Base-by-base conservation (phyloP, 2,888 invertebrate species). In the Lamproptera curius region DNA sequence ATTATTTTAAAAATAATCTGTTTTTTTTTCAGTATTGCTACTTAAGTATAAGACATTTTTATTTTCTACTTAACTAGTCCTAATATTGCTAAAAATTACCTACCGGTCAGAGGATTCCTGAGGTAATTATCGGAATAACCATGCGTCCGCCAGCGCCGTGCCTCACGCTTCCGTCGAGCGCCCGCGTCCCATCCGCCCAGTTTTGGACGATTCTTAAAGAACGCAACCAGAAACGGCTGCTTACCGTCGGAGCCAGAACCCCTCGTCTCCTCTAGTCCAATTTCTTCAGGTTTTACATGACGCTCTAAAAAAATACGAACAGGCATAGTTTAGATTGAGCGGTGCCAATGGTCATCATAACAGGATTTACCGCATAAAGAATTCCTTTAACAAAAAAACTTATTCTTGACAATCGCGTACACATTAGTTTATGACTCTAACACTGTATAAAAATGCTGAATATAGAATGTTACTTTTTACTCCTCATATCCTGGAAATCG, bases 221-320 rank as follows among this genome's bases (percentile, higher is more conserved):
- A 98, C 0, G 95, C 96, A 8, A 97, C 97, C 90, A 98, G 91
- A 74, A 98, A 98, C 0, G 97, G 96, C 69, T 97, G 96, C 61
- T 93, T 94, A 55, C 95, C 95, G 63, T 94, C 94, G 0, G 69
- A 64, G 1, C 71, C 57, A 1, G 66, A 64, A 1, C 93, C 93
- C 54, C 92, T 91, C 3, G 92, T 89, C 57, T 94, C 94, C 13
- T 95, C 91, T 26, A 97, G 76, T 0, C 97, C 97, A 46, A 96
- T 92, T 60, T 95, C 95, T 69, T 95, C 94, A 1, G 96, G 93
- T 63, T 94, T 92, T 9, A 96, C 88, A 73, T 96, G 95, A 53
- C 94, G 93, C 52, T 92, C 95, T 93, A 40, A 46, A 28, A 26
- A 33, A 20, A 13, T 2, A 14, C 10, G 11, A 14, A 10, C 20